Evolutionary conservation across 2,797 vertebrate genomes (phyloP).

Genomic region (Pipistrellus pipistrellus): DNA sequence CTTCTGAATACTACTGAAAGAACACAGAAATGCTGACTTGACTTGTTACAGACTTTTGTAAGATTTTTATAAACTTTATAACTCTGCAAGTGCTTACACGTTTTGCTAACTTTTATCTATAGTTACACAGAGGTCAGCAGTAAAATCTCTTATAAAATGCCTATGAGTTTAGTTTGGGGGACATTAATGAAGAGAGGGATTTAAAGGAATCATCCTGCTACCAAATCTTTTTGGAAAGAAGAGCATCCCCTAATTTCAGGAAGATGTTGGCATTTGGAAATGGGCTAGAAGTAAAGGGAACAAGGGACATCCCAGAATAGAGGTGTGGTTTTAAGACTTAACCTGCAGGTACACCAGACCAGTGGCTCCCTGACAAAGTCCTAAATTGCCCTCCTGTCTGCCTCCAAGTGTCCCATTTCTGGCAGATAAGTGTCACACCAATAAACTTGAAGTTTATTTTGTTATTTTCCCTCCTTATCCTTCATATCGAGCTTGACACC

Average conservation of each 20-base stretch:
- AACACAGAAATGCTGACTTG: neutral
- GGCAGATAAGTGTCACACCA: neutral
- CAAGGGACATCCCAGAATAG: neutral
- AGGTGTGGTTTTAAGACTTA: neutral
- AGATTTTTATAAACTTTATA: neutral
- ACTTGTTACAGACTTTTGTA: neutral
- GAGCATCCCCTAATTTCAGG: neutral
- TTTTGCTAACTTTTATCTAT: neutral
- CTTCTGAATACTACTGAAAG: neutral
- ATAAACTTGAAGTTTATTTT: neutral
- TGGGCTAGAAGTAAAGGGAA: neutral
- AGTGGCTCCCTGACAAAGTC: neutral
- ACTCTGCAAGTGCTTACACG: neutral
- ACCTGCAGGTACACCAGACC: accelerated
- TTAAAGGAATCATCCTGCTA: neutral
- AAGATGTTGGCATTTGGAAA: neutral
- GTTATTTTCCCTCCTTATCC: neutral
- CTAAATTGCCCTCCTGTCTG: neutral
- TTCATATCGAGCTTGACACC: neutral
- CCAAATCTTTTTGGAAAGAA: neutral
- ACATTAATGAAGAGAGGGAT: neutral
- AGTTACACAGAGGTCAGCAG: neutral
- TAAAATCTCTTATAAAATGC: neutral
- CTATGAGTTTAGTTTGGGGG: neutral
- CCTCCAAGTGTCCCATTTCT: neutral